Base-by-base conservation (phyloP, 2,888 invertebrate genomes). In the Microctonus brassicae region DNA sequence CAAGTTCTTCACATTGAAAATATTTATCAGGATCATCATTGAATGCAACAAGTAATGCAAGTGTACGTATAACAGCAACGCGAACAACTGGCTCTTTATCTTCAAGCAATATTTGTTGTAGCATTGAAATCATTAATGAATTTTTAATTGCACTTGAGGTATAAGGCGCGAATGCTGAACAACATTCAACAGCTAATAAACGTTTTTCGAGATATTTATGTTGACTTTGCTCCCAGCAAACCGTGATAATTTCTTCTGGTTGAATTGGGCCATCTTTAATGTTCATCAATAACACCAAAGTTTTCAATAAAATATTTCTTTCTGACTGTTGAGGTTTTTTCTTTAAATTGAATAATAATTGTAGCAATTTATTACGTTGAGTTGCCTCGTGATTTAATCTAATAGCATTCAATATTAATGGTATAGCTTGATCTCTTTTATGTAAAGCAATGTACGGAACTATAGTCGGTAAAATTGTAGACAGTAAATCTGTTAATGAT, bases 171-270 rank as follows among this genome's bases (percentile, higher is more conserved):
- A 93, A 88, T 5, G 90, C 90, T 5, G 91, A 91, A 83, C 93
- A 93, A 9, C 92, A 91, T 83, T 94, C 93, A 3, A 92, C 92
- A 6, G 93, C 93, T 29, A 94, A 84, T 34, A 93, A 86, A 70
- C 93, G 88, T 74, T 92, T 88, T 83, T 94, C 94, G 1, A 90
- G 86, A 84, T 93, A 91, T 79, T 92, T 92, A 81, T 93, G 91
- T 66, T 89, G 91, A 76, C 93, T 90, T 87, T 93, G 93, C 81
- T 93, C 92, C 93, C 93, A 94, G 82, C 93, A 93, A 76, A 92
- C 91, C 0, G 93, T 93, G 58, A 94, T 86, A 68, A 94, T 89
- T 84, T 93, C 93, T 73, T 91, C 90, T 81, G 92, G 91, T n/a
- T 92, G 90, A 64, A 91, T 82, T 22, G 88, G 87, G 42, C 86